Conservation (phyloP, 2,888 invertebrate species). For the Heteromurus nitidus region DNA sequence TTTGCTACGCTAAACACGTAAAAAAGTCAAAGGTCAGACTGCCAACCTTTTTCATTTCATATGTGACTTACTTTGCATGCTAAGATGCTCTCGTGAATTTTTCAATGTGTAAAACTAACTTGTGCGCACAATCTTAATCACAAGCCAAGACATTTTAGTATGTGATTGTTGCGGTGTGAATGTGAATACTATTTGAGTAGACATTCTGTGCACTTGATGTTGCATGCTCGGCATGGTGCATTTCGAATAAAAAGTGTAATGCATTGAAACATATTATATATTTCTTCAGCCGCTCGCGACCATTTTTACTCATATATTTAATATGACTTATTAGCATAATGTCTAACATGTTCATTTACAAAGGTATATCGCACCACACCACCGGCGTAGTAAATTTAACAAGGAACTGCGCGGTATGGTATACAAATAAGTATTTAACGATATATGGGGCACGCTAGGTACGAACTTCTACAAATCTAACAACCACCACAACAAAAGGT, state of each 20-base stretch:
- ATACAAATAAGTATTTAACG: background rate
- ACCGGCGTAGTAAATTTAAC: background rate
- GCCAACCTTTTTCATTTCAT: constrained; percentile 30
- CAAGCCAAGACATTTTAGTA: too few species aligned
- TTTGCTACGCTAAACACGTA: background rate
- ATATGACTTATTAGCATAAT: too few species aligned
- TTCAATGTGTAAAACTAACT: constrained; percentile 12
- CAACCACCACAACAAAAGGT: constrained; percentile 6
- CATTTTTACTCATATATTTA: too few species aligned
- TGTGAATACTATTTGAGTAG: too few species aligned
- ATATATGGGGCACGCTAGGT: constrained; percentile 16
- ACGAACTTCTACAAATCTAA: background rate
- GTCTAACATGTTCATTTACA: too few species aligned
- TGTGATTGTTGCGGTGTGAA: too few species aligned
- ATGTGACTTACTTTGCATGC: constrained; percentile 14
- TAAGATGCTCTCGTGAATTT: background rate
- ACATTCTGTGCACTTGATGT: too few species aligned
- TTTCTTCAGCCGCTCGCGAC: too few species aligned
- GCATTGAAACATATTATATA: too few species aligned
- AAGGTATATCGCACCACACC: too few species aligned
- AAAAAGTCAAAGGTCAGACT: constrained; percentile 30
- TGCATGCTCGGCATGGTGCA: too few species aligned
- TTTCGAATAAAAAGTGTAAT: too few species aligned
- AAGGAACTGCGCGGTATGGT: background rate
- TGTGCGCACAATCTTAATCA: background rate